Evolutionary conservation across 2,888 invertebrate genomes (phyloP).

Genomic region (Dryobotodes eremita): DNA sequence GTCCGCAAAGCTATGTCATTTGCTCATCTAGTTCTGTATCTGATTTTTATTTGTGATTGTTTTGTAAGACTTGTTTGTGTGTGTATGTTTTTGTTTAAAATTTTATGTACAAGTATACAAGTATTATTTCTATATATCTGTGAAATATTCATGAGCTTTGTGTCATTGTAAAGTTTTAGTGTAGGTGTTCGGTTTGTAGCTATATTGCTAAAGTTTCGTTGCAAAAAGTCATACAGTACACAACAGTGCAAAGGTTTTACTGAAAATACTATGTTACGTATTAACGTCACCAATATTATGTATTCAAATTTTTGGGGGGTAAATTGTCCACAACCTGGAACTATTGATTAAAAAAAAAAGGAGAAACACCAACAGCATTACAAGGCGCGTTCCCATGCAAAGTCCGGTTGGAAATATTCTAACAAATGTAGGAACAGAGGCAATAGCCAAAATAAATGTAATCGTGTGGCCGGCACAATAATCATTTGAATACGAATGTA

Average conservation of each 20-base stretch:
- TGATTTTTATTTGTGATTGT: too few species aligned
- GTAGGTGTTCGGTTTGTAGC: too few species aligned
- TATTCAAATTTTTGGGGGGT: neutral
- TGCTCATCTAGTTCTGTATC: too few species aligned
- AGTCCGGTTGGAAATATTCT: constrained; percentile 70
- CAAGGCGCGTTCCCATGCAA: constrained; percentile 67
- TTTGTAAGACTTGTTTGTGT: too few species aligned
- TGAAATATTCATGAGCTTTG: too few species aligned
- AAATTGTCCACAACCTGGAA: neutral
- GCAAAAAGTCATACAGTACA: neutral
- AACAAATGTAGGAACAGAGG: constrained; percentile 69
- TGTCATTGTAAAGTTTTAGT: too few species aligned
- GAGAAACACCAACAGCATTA: constrained; percentile 36
- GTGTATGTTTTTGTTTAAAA: too few species aligned
- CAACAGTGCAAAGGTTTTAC: neutral
- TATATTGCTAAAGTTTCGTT: neutral
- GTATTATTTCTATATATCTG: too few species aligned
- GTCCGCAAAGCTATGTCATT: too few species aligned
- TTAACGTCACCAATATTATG: neutral
- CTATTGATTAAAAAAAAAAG: constrained; percentile 13
- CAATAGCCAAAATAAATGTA: constrained; percentile 87
- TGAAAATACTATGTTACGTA: neutral
- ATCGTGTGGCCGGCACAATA: constrained; percentile 86
- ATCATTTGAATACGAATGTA: constrained; percentile 90
- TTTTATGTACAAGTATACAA: too few species aligned